Evolutionary conservation across 2,888 invertebrate genomes (phyloP).

Genomic region (Mellilla xanthometata): DNA sequence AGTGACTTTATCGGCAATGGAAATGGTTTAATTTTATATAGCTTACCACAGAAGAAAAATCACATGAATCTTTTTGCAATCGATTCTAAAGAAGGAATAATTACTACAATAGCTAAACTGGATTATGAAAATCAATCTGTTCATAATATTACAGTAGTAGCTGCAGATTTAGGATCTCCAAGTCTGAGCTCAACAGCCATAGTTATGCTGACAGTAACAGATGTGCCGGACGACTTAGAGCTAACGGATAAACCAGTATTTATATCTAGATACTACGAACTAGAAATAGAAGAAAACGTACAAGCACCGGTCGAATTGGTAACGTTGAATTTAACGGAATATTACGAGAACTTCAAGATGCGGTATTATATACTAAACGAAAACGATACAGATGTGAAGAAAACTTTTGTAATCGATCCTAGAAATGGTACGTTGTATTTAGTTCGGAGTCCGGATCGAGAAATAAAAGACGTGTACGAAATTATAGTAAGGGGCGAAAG

Average conservation of each 20-base stretch:
- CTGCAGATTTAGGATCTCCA: slow-evolving; percentile 93
- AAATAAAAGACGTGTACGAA: slow-evolving; percentile 85
- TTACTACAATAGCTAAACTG: slow-evolving; percentile 88
- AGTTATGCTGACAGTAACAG: slow-evolving; percentile 85
- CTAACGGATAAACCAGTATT: slow-evolving; percentile 79
- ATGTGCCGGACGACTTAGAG: slow-evolving; percentile 84
- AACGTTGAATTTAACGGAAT: slow-evolving; percentile 88
- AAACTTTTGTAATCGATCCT: slow-evolving; percentile 88
- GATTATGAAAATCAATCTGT: slow-evolving; percentile 86
- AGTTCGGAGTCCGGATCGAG: slow-evolving; percentile 89
- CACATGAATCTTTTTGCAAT: slow-evolving; percentile 87
- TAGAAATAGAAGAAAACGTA: slow-evolving; percentile 92
- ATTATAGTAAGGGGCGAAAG: slow-evolving; percentile 76
- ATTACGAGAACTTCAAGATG: slow-evolving; percentile 84
- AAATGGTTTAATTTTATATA: slow-evolving; percentile 92
- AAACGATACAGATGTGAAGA: slow-evolving; percentile 81
- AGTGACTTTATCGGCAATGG: slow-evolving; percentile 93
- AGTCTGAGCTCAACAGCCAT: slow-evolving; percentile 91
- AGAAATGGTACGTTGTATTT: slow-evolving; percentile 90
- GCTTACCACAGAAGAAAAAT: slow-evolving; percentile 86
- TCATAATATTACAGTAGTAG: slow-evolving; percentile 90
- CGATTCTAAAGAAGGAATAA: slow-evolving; percentile 92
- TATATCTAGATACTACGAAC: slow-evolving; percentile 89
- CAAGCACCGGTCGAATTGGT: slow-evolving; percentile 88
- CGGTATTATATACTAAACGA: slow-evolving; percentile 85